phyloP scores from a whole-genome alignment of 2,888 invertebrate species.

The Melitaea athalia region DNA sequence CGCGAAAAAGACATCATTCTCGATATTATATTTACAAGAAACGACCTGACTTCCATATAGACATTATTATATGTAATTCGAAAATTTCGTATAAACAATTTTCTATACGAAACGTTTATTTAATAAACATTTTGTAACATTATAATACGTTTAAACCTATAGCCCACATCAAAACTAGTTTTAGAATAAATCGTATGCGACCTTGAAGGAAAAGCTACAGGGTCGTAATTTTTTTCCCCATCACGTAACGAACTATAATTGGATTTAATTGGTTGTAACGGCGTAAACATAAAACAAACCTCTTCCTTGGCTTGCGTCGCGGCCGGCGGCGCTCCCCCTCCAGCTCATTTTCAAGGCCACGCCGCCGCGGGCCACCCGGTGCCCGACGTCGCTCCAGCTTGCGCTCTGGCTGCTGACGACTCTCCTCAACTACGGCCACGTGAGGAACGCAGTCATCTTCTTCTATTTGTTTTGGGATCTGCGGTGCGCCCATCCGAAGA shows the following conservation, averaged over 20 bases:
- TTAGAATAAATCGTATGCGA: background rate
- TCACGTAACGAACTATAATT: background rate
- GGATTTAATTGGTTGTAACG: background rate
- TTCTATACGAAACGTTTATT: background rate
- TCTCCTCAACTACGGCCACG: slow-evolving; percentile 64
- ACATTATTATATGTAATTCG: too few species aligned
- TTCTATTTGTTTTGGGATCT: slow-evolving; percentile 72
- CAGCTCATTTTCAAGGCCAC: slow-evolving; percentile 66
- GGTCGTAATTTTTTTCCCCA: background rate
- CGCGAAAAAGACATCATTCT: background rate
- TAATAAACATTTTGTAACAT: background rate
- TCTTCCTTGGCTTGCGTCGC: slow-evolving; percentile 59
- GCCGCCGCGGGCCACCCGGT: slow-evolving; percentile 62
- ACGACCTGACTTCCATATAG: too few species aligned
- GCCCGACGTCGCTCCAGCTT: slow-evolving; percentile 66
- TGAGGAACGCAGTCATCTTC: slow-evolving; percentile 70
- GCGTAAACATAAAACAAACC: slow-evolving; percentile 50
- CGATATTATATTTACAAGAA: background rate
- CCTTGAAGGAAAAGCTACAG: background rate
- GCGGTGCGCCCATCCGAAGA: slow-evolving; percentile 80
- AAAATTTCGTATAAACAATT: too few species aligned
- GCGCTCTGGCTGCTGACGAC: slow-evolving; percentile 54
- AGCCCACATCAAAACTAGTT: background rate
- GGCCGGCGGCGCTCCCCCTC: slow-evolving; percentile 70
- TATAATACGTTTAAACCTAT: background rate